These are phyloP conservation scores for Chesias legatella DNA, from an alignment of 2,888 invertebrate species.

Conservation along the genomic window DNA sequence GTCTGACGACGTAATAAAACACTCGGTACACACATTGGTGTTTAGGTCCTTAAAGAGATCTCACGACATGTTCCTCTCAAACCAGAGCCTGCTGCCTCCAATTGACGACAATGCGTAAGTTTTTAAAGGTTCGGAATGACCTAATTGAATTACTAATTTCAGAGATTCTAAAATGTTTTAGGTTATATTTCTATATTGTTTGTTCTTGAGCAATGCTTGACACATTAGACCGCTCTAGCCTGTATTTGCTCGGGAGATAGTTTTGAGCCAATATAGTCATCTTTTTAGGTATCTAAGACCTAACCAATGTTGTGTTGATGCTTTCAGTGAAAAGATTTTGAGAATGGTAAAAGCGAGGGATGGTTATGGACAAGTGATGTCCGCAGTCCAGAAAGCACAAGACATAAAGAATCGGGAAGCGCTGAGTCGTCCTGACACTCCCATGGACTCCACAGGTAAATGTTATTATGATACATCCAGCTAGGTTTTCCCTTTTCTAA, in stretches of 20 bases:
- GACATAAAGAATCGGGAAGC: slow-evolving; percentile 76
- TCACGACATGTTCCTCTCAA: slow-evolving; percentile 97
- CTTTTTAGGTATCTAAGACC: no score
- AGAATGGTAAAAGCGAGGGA: slow-evolving; percentile 89
- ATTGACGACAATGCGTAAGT: slow-evolving; percentile 92
- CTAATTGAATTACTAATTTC: not conserved
- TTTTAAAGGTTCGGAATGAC: not conserved
- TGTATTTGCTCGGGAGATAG: no score
- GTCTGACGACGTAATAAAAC: slow-evolving; percentile 94
- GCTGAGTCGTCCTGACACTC: slow-evolving; percentile 54
- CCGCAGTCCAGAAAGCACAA: slow-evolving; percentile 85
- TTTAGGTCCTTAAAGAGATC: slow-evolving; percentile 98
- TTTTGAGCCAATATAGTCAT: slow-evolving; percentile 2
- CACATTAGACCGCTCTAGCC: no score
- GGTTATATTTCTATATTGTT: slow-evolving; percentile 10
- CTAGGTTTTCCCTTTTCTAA: not conserved
- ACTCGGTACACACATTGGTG: slow-evolving; percentile 97
- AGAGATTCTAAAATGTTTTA: slow-evolving; percentile 1
- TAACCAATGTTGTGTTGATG: no score
- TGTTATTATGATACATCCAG: not conserved
- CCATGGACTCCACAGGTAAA: slow-evolving; percentile 57
- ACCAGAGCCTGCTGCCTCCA: slow-evolving; percentile 92
- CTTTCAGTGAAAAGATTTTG: slow-evolving; percentile 85
- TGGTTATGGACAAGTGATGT: slow-evolving; percentile 91
- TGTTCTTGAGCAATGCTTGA: slow-evolving; percentile 7